Base-by-base conservation (phyloP, 1,140 invertebrate genomes). In the Monochamus saltuarius region DNA sequence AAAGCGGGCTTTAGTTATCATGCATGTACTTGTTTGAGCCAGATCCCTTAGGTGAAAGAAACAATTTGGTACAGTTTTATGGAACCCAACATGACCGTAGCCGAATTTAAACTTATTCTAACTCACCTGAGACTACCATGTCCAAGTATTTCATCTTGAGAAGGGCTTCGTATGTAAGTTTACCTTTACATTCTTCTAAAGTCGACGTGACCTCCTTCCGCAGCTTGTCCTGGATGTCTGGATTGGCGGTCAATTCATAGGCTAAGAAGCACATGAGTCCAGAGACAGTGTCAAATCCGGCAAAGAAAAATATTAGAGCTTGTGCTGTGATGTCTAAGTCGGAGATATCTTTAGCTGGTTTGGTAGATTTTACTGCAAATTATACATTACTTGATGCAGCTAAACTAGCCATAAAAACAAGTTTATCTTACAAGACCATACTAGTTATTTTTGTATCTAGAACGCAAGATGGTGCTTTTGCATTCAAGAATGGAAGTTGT, bases 211-310 rank as follows among this genome's bases (percentile, higher is more conserved):
- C 69, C 68, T 79, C 77, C 7, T 75, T 36, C 10, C 67, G 57
- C 1, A 80, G 64, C 63, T 69, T 74, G 36, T 75, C 56, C 65
- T 82, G 80, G 39, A 80, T 66, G 11, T 84, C 81, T 9, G 78
- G 80, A 72, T 85, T 73, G 10, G 75, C 61, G 0, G 83, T 81
- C 40, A 87, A 69, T 55, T 79, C 75, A 62, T 82, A 73, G 9
- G 59, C 47, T 7, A 59, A 49, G 59, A 73, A 75, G 45, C 59
- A 63, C 55, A 77, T 63, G n/a, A 64, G 19, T 7, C 68, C 65
- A 7, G 76, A 76, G 0, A 75, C 78, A 0, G 85, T 84, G 36
- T 86, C 84, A 65, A 81, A 86, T 13, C 87, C 86, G 16, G 85
- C 86, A 17, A 87, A 65, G 65, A 85, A 83, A 62, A 86, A 86